Conservation (phyloP, 2,888 invertebrate genomes). For the Rotaria macrura region DNA sequence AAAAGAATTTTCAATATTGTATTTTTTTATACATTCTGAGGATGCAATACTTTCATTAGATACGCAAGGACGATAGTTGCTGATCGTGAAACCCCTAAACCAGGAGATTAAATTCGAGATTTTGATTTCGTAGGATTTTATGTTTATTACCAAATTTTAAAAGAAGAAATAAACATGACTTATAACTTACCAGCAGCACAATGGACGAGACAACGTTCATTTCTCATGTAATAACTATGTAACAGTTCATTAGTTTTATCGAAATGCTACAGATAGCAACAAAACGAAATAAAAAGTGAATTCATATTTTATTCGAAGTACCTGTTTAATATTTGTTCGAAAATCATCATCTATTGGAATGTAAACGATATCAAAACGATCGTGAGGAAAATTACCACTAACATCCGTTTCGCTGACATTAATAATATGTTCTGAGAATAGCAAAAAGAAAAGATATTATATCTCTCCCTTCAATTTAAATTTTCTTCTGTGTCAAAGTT, state of each 20-base stretch:
- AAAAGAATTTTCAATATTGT: background rate
- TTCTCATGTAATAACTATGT: background rate
- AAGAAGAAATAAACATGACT: no score
- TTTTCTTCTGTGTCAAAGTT: no score
- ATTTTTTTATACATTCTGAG: background rate
- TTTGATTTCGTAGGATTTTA: no score
- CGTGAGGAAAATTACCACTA: background rate
- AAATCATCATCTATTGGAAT: background rate
- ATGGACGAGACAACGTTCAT: background rate
- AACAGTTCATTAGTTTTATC: background rate
- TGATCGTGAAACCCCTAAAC: background rate
- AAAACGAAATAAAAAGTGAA: background rate
- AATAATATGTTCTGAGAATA: background rate
- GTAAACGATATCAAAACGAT: background rate
- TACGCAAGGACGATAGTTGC: background rate
- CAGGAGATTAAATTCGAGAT: background rate
- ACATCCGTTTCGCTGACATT: background rate
- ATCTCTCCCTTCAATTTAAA: no score
- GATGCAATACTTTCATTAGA: background rate
- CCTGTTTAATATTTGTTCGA: background rate
- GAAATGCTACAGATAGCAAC: background rate
- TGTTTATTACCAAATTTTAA: no score
- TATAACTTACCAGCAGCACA: background rate
- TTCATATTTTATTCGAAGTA: background rate
- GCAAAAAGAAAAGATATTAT: background rate